Evolutionary conservation across 1,140 invertebrate species (phyloP).

Genomic region (Diuraphis noxia): DNA sequence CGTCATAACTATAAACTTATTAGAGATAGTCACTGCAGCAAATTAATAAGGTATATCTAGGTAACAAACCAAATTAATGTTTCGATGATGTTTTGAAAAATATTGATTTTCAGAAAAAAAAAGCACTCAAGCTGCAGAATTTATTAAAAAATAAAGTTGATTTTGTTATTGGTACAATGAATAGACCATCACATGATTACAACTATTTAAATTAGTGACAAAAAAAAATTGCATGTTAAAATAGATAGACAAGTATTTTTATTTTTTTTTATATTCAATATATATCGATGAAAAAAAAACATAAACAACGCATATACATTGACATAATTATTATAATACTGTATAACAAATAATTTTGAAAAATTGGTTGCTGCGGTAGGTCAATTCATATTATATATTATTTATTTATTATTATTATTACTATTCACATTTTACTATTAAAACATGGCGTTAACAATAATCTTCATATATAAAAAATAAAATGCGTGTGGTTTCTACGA

Average conservation of each 20-base stretch:
- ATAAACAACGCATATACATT: not conserved
- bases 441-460: conserved; percentile 42
- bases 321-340: not conserved
- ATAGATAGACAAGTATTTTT: not conserved
- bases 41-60: too few species aligned
- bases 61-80: too few species aligned
- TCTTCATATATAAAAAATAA: not conserved
- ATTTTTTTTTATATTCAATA: not conserved
- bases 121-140: not conserved
- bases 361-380: conserved; percentile 32
- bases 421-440: not conserved
- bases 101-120: too few species aligned
- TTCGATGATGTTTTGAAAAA: too few species aligned
- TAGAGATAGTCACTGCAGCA: too few species aligned
- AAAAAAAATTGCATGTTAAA: not conserved
- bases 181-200: not conserved
- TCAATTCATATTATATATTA: not conserved
- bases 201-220: not conserved
- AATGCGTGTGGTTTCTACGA: conserved; percentile 29
- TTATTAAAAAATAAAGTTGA: not conserved
- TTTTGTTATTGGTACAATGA: not conserved
- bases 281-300: not conserved
- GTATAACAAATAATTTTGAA: not conserved
- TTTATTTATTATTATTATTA: not conserved
- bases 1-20: too few species aligned